phyloP scores from a whole-genome alignment of 2,113 vertebrate species.

The Abramis brama region DNA sequence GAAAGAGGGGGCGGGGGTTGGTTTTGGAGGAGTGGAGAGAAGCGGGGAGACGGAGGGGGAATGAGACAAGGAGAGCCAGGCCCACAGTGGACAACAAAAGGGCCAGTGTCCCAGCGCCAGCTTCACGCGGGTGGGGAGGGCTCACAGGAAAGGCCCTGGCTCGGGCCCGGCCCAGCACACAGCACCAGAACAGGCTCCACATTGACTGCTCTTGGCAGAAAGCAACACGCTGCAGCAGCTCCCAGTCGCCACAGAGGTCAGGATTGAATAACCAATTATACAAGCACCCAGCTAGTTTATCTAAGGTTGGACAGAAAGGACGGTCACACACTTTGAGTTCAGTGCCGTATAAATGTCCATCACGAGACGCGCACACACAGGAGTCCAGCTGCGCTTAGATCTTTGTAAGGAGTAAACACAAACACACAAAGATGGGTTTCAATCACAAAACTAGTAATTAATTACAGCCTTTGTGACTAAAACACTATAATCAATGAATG shows the following conservation, averaged over 20 bases:
- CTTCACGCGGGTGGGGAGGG: constrained; percentile 92
- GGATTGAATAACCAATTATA: constrained; percentile 97
- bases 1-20: constrained; percentile 42
- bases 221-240: constrained; percentile 41
- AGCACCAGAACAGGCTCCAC: constrained; percentile 85
- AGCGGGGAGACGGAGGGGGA: constrained; percentile 69
- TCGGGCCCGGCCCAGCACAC: constrained; percentile 82
- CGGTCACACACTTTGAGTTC: constrained; percentile 32
- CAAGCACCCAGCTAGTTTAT: constrained; percentile 91
- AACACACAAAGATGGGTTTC: constrained; percentile 13
- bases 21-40: constrained; percentile 55
- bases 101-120: constrained; percentile 94
- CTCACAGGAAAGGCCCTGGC: constrained; percentile 98
- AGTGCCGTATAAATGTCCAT: background rate
- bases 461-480: constrained; percentile 43
- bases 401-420: constrained; percentile 1
- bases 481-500: constrained; percentile 24
- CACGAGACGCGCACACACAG: background rate
- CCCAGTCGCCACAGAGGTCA: constrained; percentile 74
- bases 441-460: constrained; percentile 38
- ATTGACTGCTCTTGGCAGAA: constrained; percentile 93
- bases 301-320: constrained; percentile 76
- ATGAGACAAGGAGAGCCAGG: constrained; percentile 68
- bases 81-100: constrained; percentile 90
- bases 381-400: constrained; percentile 32